These are phyloP conservation scores for Lagorchestes hirsutus DNA, from an alignment of 2,797 vertebrate species.

Conservation along the genomic window DNA sequence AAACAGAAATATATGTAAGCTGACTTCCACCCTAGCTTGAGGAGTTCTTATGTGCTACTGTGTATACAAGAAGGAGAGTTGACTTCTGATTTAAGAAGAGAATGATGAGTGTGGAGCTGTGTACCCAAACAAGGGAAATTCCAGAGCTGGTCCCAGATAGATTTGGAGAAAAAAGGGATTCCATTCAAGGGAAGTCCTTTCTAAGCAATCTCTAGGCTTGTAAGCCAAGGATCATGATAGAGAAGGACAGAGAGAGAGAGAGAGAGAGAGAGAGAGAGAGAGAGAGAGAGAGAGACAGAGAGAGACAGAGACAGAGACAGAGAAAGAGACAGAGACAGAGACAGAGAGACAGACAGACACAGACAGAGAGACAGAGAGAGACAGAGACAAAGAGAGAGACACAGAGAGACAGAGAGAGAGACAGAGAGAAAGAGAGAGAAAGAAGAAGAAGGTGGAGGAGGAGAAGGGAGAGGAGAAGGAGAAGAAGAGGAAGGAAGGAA, in stretches of 20 bases:
- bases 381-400: not conserved
- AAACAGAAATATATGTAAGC: not conserved
- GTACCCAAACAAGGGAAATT: not conserved
- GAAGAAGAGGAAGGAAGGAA: not conserved
- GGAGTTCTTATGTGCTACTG: not conserved
- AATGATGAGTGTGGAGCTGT: not conserved
- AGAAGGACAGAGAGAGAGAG: not conserved
- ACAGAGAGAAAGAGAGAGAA: not conserved
- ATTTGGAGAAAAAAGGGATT: not conserved
- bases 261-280: not conserved
- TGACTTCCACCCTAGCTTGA: not conserved
- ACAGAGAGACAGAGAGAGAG: rapidly evolving
- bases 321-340: rapidly evolving
- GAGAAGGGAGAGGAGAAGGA: not conserved
- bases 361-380: not conserved
- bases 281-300: not conserved
- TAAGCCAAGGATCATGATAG: not conserved
- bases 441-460: not conserved
- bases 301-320: not conserved
- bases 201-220: not conserved
- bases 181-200: too few relatives aligned
- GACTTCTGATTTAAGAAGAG: not conserved
- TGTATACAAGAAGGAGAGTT: not conserved
- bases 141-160: not conserved
- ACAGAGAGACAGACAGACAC: not conserved